Conservation (phyloP, 2,113 vertebrate species). For the Pachycephala philippinensis region DNA sequence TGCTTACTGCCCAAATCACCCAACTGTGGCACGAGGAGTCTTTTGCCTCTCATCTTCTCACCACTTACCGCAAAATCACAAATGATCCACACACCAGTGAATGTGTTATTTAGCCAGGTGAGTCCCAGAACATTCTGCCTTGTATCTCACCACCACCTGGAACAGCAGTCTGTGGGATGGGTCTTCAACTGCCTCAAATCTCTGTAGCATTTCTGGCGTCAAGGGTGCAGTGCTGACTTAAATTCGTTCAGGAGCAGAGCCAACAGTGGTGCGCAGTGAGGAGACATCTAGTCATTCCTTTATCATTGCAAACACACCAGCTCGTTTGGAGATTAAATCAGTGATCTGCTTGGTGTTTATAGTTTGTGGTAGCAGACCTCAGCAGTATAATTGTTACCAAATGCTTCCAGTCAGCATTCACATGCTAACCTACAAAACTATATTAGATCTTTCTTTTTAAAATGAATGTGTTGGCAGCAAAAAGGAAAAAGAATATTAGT, state of each 20-base stretch:
- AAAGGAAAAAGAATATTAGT: neutral
- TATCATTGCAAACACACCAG: neutral
- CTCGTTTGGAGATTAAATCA: neutral
- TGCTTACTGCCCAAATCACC: neutral
- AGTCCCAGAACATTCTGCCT: neutral
- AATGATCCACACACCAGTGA: neutral
- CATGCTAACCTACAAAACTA: neutral
- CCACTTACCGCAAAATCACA: neutral
- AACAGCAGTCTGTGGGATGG: neutral
- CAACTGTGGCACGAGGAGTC: rapidly evolving
- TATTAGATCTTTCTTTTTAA: neutral
- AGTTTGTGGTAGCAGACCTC: neutral
- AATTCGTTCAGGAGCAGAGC: neutral
- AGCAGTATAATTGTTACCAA: neutral
- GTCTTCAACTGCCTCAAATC: neutral
- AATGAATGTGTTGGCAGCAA: neutral
- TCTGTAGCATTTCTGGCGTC: neutral
- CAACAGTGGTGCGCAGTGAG: neutral
- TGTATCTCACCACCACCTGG: neutral
- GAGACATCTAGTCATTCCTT: neutral
- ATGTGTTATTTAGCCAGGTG: neutral
- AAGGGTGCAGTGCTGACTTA: rapidly evolving
- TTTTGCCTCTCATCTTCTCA: neutral
- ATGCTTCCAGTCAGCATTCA: neutral
- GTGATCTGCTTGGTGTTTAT: neutral